A percentile compares a stretch with the other conserved stretches of the same genome.
phyloP scores from a whole-genome alignment of 2,797 vertebrate species.

The Sebastes kiyomatsui region DNA sequence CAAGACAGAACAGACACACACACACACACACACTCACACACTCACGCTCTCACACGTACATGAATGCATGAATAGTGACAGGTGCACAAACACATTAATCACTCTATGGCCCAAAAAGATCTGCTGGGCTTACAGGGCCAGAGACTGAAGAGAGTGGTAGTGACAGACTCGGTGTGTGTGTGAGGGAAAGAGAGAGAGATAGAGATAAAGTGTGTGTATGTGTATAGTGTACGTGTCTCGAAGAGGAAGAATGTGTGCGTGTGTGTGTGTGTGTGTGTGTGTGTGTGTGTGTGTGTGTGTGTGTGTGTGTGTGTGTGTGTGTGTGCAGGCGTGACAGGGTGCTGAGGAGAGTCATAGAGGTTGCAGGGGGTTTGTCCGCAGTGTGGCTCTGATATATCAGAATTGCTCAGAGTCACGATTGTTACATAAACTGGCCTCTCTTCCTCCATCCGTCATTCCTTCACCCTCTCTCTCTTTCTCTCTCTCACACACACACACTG shows the following conservation, averaged over 20 bases:
- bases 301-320: background rate
- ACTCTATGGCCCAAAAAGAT: constrained; percentile 64
- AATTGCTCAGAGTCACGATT: constrained; percentile 44
- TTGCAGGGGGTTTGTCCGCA: constrained; percentile 43
- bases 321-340: constrained; percentile 37
- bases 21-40: background rate
- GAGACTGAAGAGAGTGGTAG: constrained; percentile 63
- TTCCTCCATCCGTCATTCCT: background rate
- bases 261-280: background rate
- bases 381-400: constrained; percentile 54
- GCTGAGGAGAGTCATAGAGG: constrained; percentile 47
- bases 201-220: background rate
- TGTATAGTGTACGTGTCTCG: background rate
- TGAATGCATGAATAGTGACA: constrained; percentile 60
- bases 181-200: background rate
- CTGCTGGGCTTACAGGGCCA: constrained; percentile 66
- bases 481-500: background rate
- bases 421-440: constrained; percentile 47
- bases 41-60: constrained; percentile 1
- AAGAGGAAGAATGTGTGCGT: background rate
- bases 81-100: constrained; percentile 69
- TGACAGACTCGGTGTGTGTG: constrained; percentile 51
- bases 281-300: constrained; percentile 8
- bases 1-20: background rate
- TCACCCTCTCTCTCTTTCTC: background rate